A percentile compares a stretch with the other conserved stretches of the same genome.
phyloP scores from a whole-genome alignment of 30 jellyfish, hydroid and myxozoan genomes.

The Turritopsis rubra region DNA sequence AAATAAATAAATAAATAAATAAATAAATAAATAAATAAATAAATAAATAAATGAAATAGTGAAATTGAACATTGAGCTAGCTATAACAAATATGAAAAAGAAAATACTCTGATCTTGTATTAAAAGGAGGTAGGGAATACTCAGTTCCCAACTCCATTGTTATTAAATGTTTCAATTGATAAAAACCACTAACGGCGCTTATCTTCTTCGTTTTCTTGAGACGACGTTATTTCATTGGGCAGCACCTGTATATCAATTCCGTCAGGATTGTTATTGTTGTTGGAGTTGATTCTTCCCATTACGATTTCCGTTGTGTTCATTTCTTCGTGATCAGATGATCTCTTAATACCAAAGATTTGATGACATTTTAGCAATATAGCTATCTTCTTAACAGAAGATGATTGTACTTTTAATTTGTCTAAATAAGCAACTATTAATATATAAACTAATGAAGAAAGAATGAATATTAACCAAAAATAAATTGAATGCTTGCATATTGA shows the following conservation, averaged over 20 bases:
- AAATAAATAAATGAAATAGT: too few relatives aligned
- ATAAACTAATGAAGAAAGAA: not conserved
- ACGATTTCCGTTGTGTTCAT: not conserved
- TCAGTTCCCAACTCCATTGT: not conserved
- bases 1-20: too few relatives aligned
- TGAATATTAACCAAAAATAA: constrained; percentile 13
- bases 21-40: too few relatives aligned
- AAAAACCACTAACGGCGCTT: not conserved
- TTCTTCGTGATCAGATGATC: not conserved
- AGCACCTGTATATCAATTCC: not conserved
- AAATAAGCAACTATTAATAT: not conserved
- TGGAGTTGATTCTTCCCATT: not conserved
- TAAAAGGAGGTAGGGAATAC: not conserved
- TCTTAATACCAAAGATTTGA: not conserved
- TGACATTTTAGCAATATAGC: not conserved
- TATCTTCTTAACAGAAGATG: not conserved
- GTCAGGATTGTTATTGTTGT: not conserved
- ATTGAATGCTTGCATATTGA: constrained; percentile 3
- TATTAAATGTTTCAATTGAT: not conserved
- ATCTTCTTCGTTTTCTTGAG: not conserved
- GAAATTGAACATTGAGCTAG: too few relatives aligned
- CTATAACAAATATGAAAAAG: not conserved
- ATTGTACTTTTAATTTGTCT: not conserved
- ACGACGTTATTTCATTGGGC: not conserved
- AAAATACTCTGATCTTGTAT: not conserved